These are phyloP conservation scores for Meloidogyne hapla DNA, from an alignment of 1,140 invertebrate genomes.

Conservation along the genomic window DNA sequence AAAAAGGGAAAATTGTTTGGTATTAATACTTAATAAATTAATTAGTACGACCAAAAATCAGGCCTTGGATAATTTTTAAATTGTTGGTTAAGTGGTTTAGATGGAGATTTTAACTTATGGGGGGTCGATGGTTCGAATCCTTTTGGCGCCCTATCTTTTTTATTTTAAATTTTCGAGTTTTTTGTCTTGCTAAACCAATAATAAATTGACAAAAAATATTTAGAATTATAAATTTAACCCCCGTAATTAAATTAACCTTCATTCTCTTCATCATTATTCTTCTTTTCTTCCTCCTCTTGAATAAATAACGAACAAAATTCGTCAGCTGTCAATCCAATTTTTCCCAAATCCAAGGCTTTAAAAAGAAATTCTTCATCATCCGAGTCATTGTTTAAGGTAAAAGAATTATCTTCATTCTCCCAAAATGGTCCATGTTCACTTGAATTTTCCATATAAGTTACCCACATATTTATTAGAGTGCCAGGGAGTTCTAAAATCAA, in stretches of 20 bases:
- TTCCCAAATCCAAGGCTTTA: not conserved
- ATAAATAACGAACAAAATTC: not conserved
- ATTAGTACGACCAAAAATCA: too few relatives aligned
- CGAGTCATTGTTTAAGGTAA: not conserved
- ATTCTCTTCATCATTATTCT: not conserved
- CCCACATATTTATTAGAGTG: conserved; percentile 25
- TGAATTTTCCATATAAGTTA: not conserved
- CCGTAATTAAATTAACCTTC: not conserved
- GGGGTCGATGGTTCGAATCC: too few relatives aligned
- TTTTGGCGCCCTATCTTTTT: too few relatives aligned
- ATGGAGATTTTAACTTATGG: too few relatives aligned
- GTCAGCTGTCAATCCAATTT: not conserved
- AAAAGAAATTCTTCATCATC: not conserved
- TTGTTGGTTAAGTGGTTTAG: too few relatives aligned
- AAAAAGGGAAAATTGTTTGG: not conserved
- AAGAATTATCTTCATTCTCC: conserved; percentile 6
- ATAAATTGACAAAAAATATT: too few relatives aligned
- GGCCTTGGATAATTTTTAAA: too few relatives aligned
- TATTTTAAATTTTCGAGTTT: too few relatives aligned
- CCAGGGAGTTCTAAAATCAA: not conserved
- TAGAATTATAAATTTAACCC: too few relatives aligned
- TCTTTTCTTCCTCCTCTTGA: not conserved
- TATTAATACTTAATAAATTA: too few relatives aligned
- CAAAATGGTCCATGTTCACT: not conserved
- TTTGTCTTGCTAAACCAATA: too few relatives aligned